phyloP scores from a whole-genome alignment of 2,888 invertebrate genomes.

The Pachydiplax longipennis region DNA sequence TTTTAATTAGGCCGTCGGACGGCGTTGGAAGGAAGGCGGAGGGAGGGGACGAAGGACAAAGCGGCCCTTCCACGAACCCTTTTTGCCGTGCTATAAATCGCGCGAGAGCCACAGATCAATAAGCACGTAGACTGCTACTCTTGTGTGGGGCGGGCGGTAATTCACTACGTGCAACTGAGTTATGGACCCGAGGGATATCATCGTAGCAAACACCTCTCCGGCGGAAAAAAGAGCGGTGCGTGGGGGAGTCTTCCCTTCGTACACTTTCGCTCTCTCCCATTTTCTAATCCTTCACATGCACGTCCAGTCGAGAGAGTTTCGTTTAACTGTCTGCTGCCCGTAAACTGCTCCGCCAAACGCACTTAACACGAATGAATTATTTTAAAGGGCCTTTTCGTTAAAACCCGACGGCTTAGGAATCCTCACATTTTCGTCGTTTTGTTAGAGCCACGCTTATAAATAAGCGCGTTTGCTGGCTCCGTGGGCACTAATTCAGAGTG shows the following conservation, averaged over 20 bases:
- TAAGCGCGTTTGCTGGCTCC: too few relatives aligned
- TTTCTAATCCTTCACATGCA: background rate
- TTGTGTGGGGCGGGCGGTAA: background rate
- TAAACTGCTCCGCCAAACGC: background rate
- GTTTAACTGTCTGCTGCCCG: background rate
- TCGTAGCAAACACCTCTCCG: background rate
- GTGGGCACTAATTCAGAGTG: too few relatives aligned
- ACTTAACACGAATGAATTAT: background rate
- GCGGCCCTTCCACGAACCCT: background rate
- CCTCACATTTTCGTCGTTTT: background rate
- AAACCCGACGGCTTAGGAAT: background rate
- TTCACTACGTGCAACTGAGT: conserved; percentile 31
- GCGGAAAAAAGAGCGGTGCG: background rate
- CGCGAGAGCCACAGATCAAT: conserved; percentile 35
- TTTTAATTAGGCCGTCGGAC: conserved; percentile 18
- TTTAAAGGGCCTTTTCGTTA: background rate
- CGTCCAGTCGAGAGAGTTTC: background rate
- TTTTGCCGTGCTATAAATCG: conserved; percentile 21
- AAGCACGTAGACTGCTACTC: conserved; percentile 16
- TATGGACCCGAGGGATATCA: conserved; percentile 29
- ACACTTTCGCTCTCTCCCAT: background rate
- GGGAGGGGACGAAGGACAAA: background rate
- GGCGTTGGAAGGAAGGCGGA: background rate
- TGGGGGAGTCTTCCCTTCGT: background rate
- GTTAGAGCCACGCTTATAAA: too few relatives aligned